A percentile compares a stretch with the other conserved stretches of the same genome.
Evolutionary conservation across 2,113 vertebrate genomes (phyloP).

Genomic region (Prunella fulvescens): DNA sequence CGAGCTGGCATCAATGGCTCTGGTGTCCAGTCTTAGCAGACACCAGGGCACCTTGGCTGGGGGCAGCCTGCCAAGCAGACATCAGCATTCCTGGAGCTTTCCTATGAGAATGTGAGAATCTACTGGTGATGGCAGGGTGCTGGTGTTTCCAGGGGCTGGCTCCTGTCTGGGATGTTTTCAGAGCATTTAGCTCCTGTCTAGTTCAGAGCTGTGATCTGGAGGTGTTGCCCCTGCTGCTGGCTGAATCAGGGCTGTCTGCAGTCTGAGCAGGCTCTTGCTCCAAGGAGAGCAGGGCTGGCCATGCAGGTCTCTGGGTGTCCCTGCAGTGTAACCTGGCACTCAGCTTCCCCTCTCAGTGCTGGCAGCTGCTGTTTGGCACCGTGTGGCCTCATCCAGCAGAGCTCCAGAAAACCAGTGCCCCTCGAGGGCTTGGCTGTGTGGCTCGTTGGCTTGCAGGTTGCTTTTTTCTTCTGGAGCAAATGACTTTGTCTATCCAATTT

Average conservation of each 20-base stretch:
- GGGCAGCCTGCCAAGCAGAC: background rate
- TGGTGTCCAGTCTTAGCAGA: too few species aligned
- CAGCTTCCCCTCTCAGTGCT: background rate
- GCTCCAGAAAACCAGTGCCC: background rate
- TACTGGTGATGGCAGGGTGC: accelerated
- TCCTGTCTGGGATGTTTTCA: accelerated
- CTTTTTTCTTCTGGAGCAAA: background rate
- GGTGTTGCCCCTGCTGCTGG: accelerated
- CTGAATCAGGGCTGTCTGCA: accelerated
- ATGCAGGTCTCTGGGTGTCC: background rate
- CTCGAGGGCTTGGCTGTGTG: background rate
- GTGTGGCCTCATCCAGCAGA: background rate
- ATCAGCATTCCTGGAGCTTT: accelerated
- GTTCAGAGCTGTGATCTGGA: background rate
- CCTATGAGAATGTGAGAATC: accelerated
- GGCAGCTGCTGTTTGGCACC: background rate
- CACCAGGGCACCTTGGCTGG: background rate
- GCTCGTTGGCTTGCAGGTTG: background rate
- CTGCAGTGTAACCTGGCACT: accelerated
- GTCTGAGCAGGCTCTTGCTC: background rate
- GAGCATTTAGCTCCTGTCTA: accelerated
- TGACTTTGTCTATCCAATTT: background rate
- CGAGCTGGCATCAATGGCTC: background rate
- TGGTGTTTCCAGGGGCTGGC: background rate
- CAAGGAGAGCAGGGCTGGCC: accelerated